Base-by-base conservation (phyloP, 2,113 vertebrate genomes). In the Nematolebias whitei region DNA sequence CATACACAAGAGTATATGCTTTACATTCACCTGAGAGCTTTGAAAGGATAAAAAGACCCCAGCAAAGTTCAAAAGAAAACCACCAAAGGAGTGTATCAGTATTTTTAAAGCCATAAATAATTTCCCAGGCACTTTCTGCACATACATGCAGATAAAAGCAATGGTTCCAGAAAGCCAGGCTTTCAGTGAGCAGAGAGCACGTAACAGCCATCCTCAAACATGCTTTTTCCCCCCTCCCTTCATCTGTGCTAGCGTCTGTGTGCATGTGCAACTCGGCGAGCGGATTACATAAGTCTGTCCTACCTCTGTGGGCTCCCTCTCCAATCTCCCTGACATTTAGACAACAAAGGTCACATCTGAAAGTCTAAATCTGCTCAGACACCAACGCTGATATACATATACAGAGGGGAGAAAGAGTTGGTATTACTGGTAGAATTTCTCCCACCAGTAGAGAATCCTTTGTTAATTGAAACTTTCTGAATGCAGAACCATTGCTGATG, bases 321-420 rank as follows among this genome's bases (percentile, higher is more conserved):
- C 80, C 80, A 84, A 85, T 88, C 85, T 88, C 80, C 54, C 85
- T 93, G 91, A 91, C 91, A 93, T 93, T 93, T 93, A 90, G 88
- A 93, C 88, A 91, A 90, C 89, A 92, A 93, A 92, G 92, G 91
- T 93, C 91, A 91, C 88, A 93, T 93, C 85, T 92, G 85, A 91
- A 93, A 92, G 89, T 92, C 86, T 90, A 92, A 91, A 93, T 91
- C 84, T 86, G 85, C 76, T 81, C 85, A 85, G 85, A 88, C 88
- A 89, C 86, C 86, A 86, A 89, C 88, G 87, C 85, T 89, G 91
- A 93, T 89, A 77, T 51, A 76, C 86, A 92, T 89, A 90, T 74
- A 86, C 87, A 85, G 65, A 76, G 43, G 57, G 51, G 54, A 76
- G 63, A 38, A 39, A 59, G 38, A 63, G 59, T 2, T 65, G 67